Evolutionary conservation across 2,797 vertebrate species (phyloP), one percentile per base, ranked within the genome.

Genomic region (Sebastes miniatus): DNA sequence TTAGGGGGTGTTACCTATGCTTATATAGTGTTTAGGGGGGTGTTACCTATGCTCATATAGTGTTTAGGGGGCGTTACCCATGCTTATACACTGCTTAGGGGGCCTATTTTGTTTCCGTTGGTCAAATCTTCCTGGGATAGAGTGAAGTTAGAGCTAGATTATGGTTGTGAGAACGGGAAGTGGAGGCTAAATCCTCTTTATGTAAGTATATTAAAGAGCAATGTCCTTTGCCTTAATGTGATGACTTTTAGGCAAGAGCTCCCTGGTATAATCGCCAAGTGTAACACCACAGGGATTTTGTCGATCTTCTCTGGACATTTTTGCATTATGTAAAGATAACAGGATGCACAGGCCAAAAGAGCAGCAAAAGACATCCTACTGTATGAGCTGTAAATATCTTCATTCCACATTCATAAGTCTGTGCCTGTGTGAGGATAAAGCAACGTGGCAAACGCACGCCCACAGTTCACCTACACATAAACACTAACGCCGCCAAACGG

Each of bases 111-210:
- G 29, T 69, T 68, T 50, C 24, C 20, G 24, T 18, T 56, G 63
- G 81, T 79, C 63, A 83, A 56, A 79, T 84, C 61, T 75, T 66
- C 25, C 52, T n/a, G 11, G 13, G 79, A 65, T 5, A n/a, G 24
- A 67, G 36, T 27, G 68, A 80, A 69, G 83, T 77, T 54, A 76
- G 76, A 63, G 73, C 76, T 71, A 77, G 81, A 87, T 89, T 85
- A 71, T 65, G 24, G 52, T 52, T 56, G 56, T 74, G 68, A 84
- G 83, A 85, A 73, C 66, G 39, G 8, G 4, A 65, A 87, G 70
- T 62, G 58, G 36, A 87, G 39, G 47, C 47, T 66, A 89, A 92
- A 90, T 92, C 88, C 84, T 89, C 89, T 84, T 93, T 89, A 84
- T 89, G 83, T 88, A 88, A 91, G 81, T 85, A 84, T 86, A 81